A percentile compares a stretch with the other conserved stretches of the same genome.
These are phyloP conservation scores for Microcebus jonahi DNA, from an alignment of 2,113 vertebrate species.

Conservation along the genomic window DNA sequence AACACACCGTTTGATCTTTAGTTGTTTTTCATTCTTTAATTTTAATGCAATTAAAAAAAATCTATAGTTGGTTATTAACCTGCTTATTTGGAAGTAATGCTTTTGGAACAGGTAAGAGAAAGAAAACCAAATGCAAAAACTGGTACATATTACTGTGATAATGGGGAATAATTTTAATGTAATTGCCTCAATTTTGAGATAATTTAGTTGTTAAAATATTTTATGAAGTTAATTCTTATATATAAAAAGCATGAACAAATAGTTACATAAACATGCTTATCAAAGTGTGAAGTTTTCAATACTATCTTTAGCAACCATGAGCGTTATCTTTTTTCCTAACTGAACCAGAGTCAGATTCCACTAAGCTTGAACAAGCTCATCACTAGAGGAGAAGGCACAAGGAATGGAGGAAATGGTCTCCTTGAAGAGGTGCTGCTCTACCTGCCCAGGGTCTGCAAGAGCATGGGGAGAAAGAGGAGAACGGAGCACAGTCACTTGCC, in stretches of 20 bases:
- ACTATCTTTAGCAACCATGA: neutral
- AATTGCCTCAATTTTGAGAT: neutral
- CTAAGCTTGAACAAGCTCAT: neutral
- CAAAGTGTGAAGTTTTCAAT: neutral
- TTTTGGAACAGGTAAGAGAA: constrained; percentile 26
- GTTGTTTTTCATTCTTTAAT: neutral
- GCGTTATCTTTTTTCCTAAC: constrained; percentile 3
- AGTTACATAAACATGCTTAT: neutral
- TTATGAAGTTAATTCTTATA: constrained; percentile 27
- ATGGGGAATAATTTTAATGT: neutral
- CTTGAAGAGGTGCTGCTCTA: neutral
- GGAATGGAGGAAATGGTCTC: neutral
- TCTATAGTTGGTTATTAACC: neutral
- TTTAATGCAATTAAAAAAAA: neutral
- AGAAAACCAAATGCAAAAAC: neutral
- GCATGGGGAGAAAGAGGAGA: neutral
- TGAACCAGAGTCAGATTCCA: neutral
- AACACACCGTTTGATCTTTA: neutral
- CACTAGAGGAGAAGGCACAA: neutral
- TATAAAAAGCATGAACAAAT: neutral
- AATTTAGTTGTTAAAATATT: neutral
- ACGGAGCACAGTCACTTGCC: neutral
- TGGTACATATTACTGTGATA: neutral
- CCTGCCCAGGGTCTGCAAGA: neutral
- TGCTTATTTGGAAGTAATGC: neutral